phyloP scores from a whole-genome alignment of 2,113 vertebrate species.

The Zootoca vivipara region DNA sequence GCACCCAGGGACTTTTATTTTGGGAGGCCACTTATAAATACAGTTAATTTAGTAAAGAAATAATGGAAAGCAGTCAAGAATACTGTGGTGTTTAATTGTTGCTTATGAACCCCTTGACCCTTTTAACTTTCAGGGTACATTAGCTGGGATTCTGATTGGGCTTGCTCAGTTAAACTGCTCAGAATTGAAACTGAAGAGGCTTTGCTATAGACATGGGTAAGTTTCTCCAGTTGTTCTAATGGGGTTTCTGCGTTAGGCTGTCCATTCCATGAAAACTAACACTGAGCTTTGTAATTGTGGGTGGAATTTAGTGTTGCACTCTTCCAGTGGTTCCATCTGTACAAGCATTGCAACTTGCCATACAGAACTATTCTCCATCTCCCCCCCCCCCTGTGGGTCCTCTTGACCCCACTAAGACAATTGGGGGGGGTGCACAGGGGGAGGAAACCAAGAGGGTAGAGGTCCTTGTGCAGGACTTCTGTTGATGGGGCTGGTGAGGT shows the following conservation, averaged over 20 bases:
- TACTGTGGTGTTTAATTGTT: neutral
- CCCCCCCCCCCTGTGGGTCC: too few species aligned
- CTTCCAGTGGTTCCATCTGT: too few species aligned
- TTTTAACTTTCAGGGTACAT: slow-evolving; percentile 84
- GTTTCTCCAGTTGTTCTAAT: neutral
- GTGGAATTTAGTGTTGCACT: too few species aligned
- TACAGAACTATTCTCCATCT: too few species aligned
- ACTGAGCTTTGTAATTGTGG: neutral
- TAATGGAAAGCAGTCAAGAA: neutral
- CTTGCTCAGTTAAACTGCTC: slow-evolving; percentile 96
- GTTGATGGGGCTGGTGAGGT: too few species aligned
- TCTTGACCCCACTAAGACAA: too few species aligned
- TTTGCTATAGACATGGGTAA: slow-evolving; percentile 96
- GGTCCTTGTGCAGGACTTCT: too few species aligned
- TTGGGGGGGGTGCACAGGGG: too few species aligned
- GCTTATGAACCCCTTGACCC: neutral
- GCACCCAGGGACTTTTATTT: neutral
- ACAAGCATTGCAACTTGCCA: too few species aligned
- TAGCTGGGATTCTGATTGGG: slow-evolving; percentile 96
- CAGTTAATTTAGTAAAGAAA: neutral
- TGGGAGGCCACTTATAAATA: neutral
- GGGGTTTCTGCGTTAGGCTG: neutral
- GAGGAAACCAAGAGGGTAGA: too few species aligned
- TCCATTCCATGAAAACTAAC: neutral
- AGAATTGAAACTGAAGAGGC: slow-evolving; percentile 91